phyloP scores from a whole-genome alignment of 23 tunicate species.

The Trididemnum nubilum region DNA sequence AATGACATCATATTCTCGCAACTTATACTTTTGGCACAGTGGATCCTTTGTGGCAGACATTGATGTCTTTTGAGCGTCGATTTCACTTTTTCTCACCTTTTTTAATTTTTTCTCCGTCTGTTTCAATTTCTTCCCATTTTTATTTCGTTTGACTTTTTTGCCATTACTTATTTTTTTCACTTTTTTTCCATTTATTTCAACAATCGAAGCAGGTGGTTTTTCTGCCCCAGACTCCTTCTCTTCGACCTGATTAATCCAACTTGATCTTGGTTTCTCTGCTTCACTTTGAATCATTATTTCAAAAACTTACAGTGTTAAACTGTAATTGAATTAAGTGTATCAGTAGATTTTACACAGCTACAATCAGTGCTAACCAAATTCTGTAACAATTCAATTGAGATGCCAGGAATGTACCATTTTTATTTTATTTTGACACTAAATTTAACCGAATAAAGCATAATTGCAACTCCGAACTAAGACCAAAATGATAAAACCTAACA shows the following conservation, averaged over 20 bases:
- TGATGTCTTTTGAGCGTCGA: slow-evolving; percentile 78
- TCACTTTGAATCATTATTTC: slow-evolving; percentile 55
- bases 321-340: too few relatives aligned
- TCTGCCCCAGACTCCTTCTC: slow-evolving; percentile 57
- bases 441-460: too few relatives aligned
- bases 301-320: too few relatives aligned
- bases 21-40: slow-evolving; percentile 67
- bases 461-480: too few relatives aligned
- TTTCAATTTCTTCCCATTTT: slow-evolving; percentile 78
- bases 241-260: slow-evolving; percentile 89
- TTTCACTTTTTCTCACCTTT: slow-evolving; percentile 59
- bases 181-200: slow-evolving; percentile 58
- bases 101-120: too few relatives aligned
- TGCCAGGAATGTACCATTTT: too few relatives aligned
- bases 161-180: slow-evolving; percentile 78
- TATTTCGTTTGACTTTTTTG: slow-evolving; percentile 57
- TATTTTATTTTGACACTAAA: too few relatives aligned
- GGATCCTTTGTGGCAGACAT: slow-evolving; percentile 83
- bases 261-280: slow-evolving; percentile 61
- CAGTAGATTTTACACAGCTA: too few relatives aligned
- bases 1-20: slow-evolving; percentile 62
- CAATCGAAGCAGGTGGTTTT: slow-evolving; percentile 40
- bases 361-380: too few relatives aligned
- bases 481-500: too few relatives aligned
- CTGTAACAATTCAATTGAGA: too few relatives aligned